phyloP scores from a whole-genome alignment of 2,888 invertebrate species.

The Acronicta leporina region DNA sequence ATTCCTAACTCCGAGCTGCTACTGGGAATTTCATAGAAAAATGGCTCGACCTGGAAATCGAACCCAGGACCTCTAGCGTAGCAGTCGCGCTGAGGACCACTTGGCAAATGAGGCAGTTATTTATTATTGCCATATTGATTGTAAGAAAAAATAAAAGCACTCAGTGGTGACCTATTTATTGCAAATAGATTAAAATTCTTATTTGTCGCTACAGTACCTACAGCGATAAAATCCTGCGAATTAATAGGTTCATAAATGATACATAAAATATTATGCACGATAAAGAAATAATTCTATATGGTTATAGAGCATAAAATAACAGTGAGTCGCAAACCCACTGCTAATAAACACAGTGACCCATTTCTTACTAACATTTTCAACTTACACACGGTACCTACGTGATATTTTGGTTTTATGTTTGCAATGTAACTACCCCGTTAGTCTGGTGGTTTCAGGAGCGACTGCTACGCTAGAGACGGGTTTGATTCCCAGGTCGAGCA shows the following conservation, averaged over 20 bases:
- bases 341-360: slow-evolving; percentile 28
- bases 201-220: background rate
- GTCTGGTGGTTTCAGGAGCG: too few species aligned
- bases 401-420: slow-evolving; percentile 3
- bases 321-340: slow-evolving; percentile 12
- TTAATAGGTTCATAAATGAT: slow-evolving; percentile 22
- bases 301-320: slow-evolving; percentile 31
- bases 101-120: too few species aligned
- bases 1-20: too few species aligned
- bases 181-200: background rate
- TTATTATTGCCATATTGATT: too few species aligned
- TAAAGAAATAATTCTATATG: slow-evolving; percentile 34
- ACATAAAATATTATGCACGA: slow-evolving; percentile 28
- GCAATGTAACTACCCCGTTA: too few species aligned
- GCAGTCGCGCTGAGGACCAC: too few species aligned
- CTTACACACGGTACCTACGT: background rate
- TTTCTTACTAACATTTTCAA: slow-evolving; percentile 14
- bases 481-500: too few species aligned
- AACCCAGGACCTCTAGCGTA: too few species aligned
- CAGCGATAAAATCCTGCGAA: slow-evolving; percentile 4
- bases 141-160: too few species aligned
- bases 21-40: too few species aligned
- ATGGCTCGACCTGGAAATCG: too few species aligned
- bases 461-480: too few species aligned
- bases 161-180: background rate